Percentiles rank a stretch among this genome's conserved stretches.
These are phyloP conservation scores for Sphaerophoria taeniata DNA, from an alignment of 2,888 invertebrate species.

Conservation along the genomic window DNA sequence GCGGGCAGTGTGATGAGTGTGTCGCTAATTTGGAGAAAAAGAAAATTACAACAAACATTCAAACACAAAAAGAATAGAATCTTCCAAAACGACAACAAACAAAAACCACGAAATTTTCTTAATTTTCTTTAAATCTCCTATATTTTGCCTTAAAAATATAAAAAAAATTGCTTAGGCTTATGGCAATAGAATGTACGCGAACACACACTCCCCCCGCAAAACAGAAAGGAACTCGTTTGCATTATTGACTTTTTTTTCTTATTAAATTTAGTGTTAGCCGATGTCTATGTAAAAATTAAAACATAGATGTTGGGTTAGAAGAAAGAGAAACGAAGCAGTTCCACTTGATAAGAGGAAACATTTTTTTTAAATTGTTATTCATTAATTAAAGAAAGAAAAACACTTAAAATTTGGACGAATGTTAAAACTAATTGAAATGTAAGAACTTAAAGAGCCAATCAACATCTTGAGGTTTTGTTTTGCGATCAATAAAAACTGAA, in stretches of 20 bases:
- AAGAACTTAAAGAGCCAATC: conserved; percentile 27
- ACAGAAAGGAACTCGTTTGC: conserved; percentile 48
- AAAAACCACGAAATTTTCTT: background rate
- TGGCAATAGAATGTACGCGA: conserved; percentile 46
- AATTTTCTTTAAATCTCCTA: conserved; percentile 26
- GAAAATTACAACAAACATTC: no score
- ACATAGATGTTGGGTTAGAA: conserved; percentile 27
- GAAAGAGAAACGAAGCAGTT: conserved; percentile 32
- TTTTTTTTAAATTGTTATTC: conserved; percentile 48
- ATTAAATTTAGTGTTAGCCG: conserved; percentile 57
- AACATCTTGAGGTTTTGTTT: conserved; percentile 27
- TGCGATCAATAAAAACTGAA: conserved; percentile 51
- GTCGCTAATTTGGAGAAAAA: conserved; percentile 47
- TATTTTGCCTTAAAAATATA: conserved; percentile 27
- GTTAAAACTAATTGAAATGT: conserved; percentile 21
- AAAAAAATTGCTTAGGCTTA: conserved; percentile 45
- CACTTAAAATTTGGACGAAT: conserved; percentile 36
- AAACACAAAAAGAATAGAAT: conserved; percentile 38
- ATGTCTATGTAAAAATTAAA: conserved; percentile 47
- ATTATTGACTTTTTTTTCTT: conserved; percentile 56
- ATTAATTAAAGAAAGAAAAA: conserved; percentile 20
- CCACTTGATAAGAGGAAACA: conserved; percentile 25
- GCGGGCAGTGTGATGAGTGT: conserved; percentile 66
- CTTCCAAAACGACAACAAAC: conserved; percentile 2
- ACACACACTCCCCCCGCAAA: conserved; percentile 10